These are phyloP conservation scores for Leptodactylus fallax DNA, from an alignment of 2,797 vertebrate genomes.

Conservation along the genomic window DNA sequence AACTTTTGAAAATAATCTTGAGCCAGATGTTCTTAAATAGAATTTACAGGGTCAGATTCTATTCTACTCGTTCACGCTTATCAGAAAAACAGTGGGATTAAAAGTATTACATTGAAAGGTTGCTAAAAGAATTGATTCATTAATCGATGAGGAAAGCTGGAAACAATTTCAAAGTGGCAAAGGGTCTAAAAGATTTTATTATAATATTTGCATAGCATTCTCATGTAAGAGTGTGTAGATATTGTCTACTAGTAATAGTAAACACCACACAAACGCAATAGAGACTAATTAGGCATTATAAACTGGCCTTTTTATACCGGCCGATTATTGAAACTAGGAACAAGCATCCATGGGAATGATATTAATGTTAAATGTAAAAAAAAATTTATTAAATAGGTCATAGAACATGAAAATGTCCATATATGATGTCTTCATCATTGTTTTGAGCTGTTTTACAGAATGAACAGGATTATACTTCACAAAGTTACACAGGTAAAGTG, in stretches of 20 bases:
- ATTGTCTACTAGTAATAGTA: neutral
- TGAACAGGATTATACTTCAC: too few relatives aligned
- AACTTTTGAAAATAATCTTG: constrained; percentile 56
- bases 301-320: too few relatives aligned
- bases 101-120: constrained; percentile 15
- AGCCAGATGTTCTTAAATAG: constrained; percentile 45
- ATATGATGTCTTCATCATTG: too few relatives aligned
- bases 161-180: neutral
- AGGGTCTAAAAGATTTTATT: neutral
- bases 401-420: too few relatives aligned
- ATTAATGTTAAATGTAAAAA: too few relatives aligned
- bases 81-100: constrained; percentile 1
- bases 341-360: too few relatives aligned
- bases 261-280: neutral
- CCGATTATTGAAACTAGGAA: too few relatives aligned
- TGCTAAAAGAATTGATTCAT: constrained; percentile 32
- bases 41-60: constrained; percentile 45
- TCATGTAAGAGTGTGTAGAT: neutral
- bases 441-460: too few relatives aligned
- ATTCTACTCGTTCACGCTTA: constrained; percentile 5
- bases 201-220: neutral
- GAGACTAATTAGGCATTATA: neutral
- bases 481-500: too few relatives aligned
- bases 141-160: constrained; percentile 10
- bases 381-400: too few relatives aligned